Percentiles rank a stretch among this genome's conserved stretches.
Conservation (phyloP, 2,113 vertebrate genomes). For the Anser brachyrhynchus region DNA sequence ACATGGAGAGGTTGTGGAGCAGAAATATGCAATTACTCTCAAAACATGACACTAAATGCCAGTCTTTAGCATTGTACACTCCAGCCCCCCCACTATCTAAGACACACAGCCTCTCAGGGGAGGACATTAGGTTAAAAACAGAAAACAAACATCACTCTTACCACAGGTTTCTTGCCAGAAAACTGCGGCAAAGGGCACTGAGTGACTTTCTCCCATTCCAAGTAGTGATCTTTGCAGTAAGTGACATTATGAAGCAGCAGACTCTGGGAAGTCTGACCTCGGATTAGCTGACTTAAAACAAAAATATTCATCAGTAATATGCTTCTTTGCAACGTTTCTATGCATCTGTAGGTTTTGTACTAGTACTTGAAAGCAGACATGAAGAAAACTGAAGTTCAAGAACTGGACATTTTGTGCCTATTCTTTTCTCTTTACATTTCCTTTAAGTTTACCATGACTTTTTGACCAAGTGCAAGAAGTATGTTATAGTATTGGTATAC, state of each 20-base stretch:
- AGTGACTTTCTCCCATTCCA: slow-evolving; percentile 71
- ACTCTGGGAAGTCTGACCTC: slow-evolving; percentile 80
- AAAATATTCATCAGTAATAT: not conserved
- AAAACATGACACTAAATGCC: not conserved
- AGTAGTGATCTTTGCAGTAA: slow-evolving; percentile 77
- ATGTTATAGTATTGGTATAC: not conserved
- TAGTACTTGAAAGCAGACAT: not conserved
- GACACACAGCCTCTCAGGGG: not conserved
- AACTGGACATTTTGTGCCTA: not conserved
- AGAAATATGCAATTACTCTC: not conserved
- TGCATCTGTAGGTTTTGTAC: not conserved
- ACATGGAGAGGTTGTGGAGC: not conserved
- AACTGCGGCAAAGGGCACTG: slow-evolving; percentile 80
- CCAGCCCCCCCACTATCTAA: not conserved
- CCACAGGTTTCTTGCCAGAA: slow-evolving; percentile 80
- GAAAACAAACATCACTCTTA: slow-evolving; percentile 69
- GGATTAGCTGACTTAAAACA: slow-evolving; percentile 76
- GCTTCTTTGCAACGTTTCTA: not conserved
- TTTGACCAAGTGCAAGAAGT: not conserved
- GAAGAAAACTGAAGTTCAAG: not conserved
- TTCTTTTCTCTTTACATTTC: not conserved
- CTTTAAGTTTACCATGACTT: not conserved
- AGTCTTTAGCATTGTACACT: not conserved
- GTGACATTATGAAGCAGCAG: slow-evolving; percentile 76
- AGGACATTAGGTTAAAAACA: not conserved